Base-by-base conservation (phyloP, 2,888 invertebrate species). In the Drosophila tanythrix region DNA sequence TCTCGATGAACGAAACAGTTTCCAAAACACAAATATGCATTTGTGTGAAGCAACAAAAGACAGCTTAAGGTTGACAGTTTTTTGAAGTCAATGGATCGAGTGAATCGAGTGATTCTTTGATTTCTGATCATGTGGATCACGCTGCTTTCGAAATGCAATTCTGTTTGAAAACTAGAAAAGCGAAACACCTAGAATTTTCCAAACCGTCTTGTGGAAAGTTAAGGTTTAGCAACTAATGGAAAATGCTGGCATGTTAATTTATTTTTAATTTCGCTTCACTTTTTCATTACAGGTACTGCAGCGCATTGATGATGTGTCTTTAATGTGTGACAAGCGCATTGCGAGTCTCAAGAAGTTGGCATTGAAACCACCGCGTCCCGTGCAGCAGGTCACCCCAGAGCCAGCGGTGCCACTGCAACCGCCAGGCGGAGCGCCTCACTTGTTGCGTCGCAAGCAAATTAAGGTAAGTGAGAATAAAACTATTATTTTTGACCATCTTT, bases 261-360 rank as follows among this genome's bases (percentile, higher is more conserved):
- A 0, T 10, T n/a, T 33, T 6, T 1, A 6, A n/a, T 10, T 27
- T 21, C 25, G 33, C 18, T 2, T 5, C 63, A 72, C 53, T 69
- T 62, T 7, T 52, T 27, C 50, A 3, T 69, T 63, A 7, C 93
- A 98, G 97, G 98, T 98, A 76, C 94, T 98, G 55, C 97, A 98
- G 94, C 95, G 98, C 84, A 97, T 99, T 84, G 98, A 98, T 92
- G 99, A 99, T 94, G 97, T 99, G 2, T 97, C 97, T 92, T 94
- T 96, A 89, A 98, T 98, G 98, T 98, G 98, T 93, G 96, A 97
- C 73, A 97, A 98, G 93, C 95, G 97, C 83, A 94, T 96, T 59
- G 94, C 95, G 51, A 95, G 95, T 73, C 93, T 97, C 61, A 96
- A 96, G 91, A 95, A 96, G 77, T 94, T 97, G 69, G 94, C 96